Evolutionary conservation across 2,888 invertebrate genomes (phyloP).

Genomic region (Polydrusus tereticollis): DNA sequence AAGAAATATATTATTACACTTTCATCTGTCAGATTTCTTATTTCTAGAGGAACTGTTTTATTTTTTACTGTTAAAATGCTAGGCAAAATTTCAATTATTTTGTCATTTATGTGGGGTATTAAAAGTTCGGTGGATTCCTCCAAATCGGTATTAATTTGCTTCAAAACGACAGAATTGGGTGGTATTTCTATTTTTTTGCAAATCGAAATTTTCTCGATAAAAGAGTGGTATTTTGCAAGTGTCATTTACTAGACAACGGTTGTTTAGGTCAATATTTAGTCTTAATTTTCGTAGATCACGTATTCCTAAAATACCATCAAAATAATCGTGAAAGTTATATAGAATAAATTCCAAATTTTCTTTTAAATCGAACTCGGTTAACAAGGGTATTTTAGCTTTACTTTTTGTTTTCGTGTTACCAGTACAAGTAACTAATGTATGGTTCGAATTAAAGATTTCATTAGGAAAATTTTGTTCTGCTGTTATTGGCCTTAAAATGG

Average conservation of each 20-base stretch:
- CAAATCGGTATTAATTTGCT: conserved; percentile 4
- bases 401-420: conserved; percentile 10
- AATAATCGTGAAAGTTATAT: conserved; percentile 7
- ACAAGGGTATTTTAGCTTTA: conserved; percentile 12
- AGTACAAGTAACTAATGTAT: conserved; percentile 9
- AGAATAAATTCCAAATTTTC: conserved; percentile 10
- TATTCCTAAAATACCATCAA: conserved; percentile 3
- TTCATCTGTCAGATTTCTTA: neutral
- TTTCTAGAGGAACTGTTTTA: neutral
- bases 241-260: neutral
- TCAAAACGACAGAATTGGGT: neutral
- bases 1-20: neutral
- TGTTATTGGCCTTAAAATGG: conserved; percentile 33
- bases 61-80: conserved; percentile 10
- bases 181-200: conserved; percentile 15
- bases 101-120: conserved; percentile 10
- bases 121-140: neutral
- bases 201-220: neutral
- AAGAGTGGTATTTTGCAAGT: neutral
- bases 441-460: conserved; percentile 9
- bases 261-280: neutral
- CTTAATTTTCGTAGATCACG: conserved; percentile 9
- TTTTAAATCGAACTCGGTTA: neutral
- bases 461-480: conserved; percentile 21
- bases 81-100: conserved; percentile 2